Evolutionary conservation across 2,113 vertebrate genomes (phyloP), one percentile per base, ranked within the genome.

Genomic region (Sinocyclocheilus anophthalmus): DNA sequence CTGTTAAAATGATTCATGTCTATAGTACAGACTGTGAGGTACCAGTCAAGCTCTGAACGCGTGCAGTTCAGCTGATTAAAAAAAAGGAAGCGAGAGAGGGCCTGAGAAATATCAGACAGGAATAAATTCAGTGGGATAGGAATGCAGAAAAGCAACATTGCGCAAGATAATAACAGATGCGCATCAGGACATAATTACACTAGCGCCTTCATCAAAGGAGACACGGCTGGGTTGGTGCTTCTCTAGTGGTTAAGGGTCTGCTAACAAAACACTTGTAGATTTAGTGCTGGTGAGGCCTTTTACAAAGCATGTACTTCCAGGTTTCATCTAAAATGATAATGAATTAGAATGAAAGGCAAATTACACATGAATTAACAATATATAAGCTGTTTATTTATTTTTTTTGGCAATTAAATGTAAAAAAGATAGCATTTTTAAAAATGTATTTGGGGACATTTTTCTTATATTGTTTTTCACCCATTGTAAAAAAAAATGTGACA

Each of bases 121-220:
- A 50, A 67, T 37, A 57, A 63, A 85, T 72, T 13, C 39, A 65
- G 8, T 9, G 3, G 69, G 33, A 85, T 1, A 87, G 87, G 88
- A 93, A 93, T 92, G 90, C 20, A 83, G 86, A 90, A 39, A 55
- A 55, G 55, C 86, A 84, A 67, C 53, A 14, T 90, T 76, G 75
- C 83, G 84, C 57, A n/a, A n/a, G 77, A 1, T 76, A 20, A 83
- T 63, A 85, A 67, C 82, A 91, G 26, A 50, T 48, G 77, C 18
- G 81, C 63, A 61, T 33, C n/a, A 55, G 81, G 6, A 39, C 57
- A 63, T 14, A 70, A 72, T 18, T 33, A 65, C 24, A 82, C 24
- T 45, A 20, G 9, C 33, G 18, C n/a, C 37, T 45, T 70, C 20
- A 63, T 53, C 22, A 76, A 78, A 53, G 45, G 59, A 26, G 4